Evolutionary conservation across 2,888 invertebrate genomes (phyloP), one percentile per base, ranked within the genome.

Genomic region (Epinotia demarniana): DNA sequence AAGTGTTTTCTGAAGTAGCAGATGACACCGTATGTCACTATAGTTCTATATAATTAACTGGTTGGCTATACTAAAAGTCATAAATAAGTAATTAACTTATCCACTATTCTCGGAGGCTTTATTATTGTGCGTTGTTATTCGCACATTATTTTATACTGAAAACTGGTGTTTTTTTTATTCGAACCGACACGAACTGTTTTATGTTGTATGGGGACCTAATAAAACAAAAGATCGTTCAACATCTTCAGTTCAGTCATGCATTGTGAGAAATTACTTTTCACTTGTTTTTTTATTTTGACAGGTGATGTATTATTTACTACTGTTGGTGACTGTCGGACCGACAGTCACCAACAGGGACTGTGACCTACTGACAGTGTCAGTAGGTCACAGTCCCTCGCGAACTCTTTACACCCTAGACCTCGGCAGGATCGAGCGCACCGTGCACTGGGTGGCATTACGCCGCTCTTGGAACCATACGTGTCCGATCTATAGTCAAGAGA

Each of bases 1-100:
- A 70, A 75, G 63, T 58, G 53, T 27, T 49, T 58, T 69, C 61
- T 58, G 43, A 61, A 67, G 70, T 49, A 53, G 18, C 70, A 66
- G 64, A 70, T 60, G 70, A 75, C 60, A 64, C 19, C 49, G 18
- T 53, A 66, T 46, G 57, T 55, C 53, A 55, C 57, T 57, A 33
- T 16, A 49, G 43, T 55, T 27, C 55, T 73, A 63, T 63, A 12
- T 19, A 53, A 72, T 49, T 49, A 0, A 72, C 63, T 62, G 23
- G n/a, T 63, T 43, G 55, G 39, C 23, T 33, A 61, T 53, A 43
- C 33, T 33, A 33, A 4, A 23, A 23, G 62, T 63, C 71, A 64
- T 57, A 39, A 55, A 18, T 3, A 58, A 16, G 12, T 43, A 27
- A 46, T 57, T 18, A 39, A 27, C 27, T 57, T 27, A 33, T 63